Evolutionary conservation across 2,113 vertebrate species (phyloP), one percentile per base, ranked within the genome.

Genomic region (Gallinago media): DNA sequence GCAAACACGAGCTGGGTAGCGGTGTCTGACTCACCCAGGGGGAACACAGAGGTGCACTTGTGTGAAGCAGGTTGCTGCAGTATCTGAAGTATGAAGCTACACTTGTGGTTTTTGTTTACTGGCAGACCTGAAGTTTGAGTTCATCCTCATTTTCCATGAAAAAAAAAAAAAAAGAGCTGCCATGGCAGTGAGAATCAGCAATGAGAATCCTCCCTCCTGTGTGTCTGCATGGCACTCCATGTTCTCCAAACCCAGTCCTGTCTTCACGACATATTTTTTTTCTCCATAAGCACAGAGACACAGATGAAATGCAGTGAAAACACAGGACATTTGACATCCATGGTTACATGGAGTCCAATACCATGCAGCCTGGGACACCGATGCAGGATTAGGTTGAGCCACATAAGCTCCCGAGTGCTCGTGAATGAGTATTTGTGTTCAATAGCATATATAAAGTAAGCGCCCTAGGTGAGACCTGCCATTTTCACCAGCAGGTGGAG

Each of bases 181-280:
- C 0, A 0, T 3, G 0, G 59, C 0, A 0, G 47, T 7, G 15
- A 58, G 25, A 67, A 52, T 36, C 25, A 18, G 11, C 2, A 1
- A 29, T 4, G 22, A 81, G 36, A 15, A 50, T 52, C 42, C 59
- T 76, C 15, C 54, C 14, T 76, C 16, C 44, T 29, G 21, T 2
- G 0, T 8, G 11, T 34, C 65, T 32, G n/a, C 12, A 2, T 6
- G 17, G 65, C 16, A 62, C 11, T 21, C 32, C 26, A 1, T 5
- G 8, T 15, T 58, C 31, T 52, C 81, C 66, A 68, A 6, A 22
- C n/a, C 12, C 32, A 10, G 8, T 46, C 83, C 42, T 14, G 16
- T 56, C 46, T 71, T 67, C 11, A 8, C 19, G 17, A 15, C 12
- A 32, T 18, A 11, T 46, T 21, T 36, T 46, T 66, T 77, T 56